Percentiles rank a stretch among this genome's conserved stretches.
phyloP scores from a whole-genome alignment of 23 tunicate genomes.

The Trididemnum clinides region DNA sequence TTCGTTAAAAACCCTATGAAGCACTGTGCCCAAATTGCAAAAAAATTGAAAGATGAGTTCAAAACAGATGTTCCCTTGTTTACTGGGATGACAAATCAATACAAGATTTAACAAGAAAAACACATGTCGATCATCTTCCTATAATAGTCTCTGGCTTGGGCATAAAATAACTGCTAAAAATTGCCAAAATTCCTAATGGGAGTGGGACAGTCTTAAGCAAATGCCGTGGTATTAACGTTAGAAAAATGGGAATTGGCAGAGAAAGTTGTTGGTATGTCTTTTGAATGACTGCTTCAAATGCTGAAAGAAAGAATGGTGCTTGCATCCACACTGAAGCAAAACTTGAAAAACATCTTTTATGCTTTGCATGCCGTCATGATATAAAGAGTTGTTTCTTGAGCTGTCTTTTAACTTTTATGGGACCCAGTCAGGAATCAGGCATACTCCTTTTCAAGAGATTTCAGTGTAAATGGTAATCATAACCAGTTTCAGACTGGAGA shows the following conservation, averaged over 20 bases:
- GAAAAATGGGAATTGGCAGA: constrained; percentile 29
- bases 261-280: constrained; percentile 38
- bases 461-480: constrained; percentile 15
- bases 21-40: constrained; percentile 28
- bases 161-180: constrained; percentile 12
- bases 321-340: constrained; percentile 5
- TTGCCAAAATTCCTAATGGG: constrained; percentile 23
- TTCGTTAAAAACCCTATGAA: constrained; percentile 10
- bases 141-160: constrained; percentile 15
- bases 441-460: constrained; percentile 28
- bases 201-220: constrained; percentile 16
- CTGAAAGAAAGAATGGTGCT: constrained; percentile 29
- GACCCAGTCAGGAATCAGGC: constrained; percentile 9
- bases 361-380: constrained; percentile 30
- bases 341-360: not conserved
- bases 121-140: constrained; percentile 21
- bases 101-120: constrained; percentile 25
- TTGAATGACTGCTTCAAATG: constrained; percentile 11
- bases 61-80: no score
- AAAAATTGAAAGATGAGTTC: constrained; percentile 17
- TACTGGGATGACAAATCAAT: constrained; percentile 31
- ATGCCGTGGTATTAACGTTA: constrained; percentile 15
- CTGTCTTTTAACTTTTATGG: constrained; percentile 27
- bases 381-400: not conserved
- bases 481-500: constrained; percentile 26